phyloP scores from a whole-genome alignment of 2,888 invertebrate species.

The Epirrita christyi region DNA sequence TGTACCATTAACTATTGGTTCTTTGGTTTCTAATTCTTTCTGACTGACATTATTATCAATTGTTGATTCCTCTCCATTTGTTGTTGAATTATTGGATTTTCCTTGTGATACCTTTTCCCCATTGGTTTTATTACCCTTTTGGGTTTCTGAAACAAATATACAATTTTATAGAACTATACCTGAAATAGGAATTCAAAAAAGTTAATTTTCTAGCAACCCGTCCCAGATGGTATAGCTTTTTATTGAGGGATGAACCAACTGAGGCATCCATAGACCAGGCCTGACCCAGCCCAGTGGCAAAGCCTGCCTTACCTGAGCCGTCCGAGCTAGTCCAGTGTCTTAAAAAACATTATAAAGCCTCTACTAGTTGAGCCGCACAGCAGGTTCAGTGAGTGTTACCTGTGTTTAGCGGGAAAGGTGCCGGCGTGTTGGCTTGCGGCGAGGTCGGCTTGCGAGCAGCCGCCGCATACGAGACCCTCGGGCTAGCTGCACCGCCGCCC shows the following conservation, averaged over 20 bases:
- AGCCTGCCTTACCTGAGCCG: too few relatives aligned
- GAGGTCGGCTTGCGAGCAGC: constrained; percentile 75
- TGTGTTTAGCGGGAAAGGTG: constrained; percentile 67
- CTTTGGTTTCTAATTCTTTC: constrained; percentile 75
- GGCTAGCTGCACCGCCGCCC: constrained; percentile 64
- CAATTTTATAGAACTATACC: too few relatives aligned
- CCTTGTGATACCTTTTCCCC: constrained; percentile 63
- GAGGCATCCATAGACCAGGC: too few relatives aligned
- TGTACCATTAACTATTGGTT: constrained; percentile 75
- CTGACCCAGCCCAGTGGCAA: too few relatives aligned
- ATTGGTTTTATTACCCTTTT: constrained; percentile 59
- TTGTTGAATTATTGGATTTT: constrained; percentile 55
- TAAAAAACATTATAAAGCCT: too few relatives aligned
- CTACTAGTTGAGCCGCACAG: too few relatives aligned
- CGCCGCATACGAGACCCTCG: constrained; percentile 76
- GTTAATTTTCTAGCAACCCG: too few relatives aligned
- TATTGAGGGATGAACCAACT: too few relatives aligned
- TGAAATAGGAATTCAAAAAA: not conserved
- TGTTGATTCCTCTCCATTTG: constrained; percentile 66
- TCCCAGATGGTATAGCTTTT: too few relatives aligned
- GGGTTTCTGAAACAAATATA: constrained; percentile 60
- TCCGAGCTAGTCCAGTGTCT: too few relatives aligned
- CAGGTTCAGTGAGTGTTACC: constrained; percentile 46
- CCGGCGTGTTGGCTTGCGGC: constrained; percentile 65
- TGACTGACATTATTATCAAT: constrained; percentile 58